A percentile compares a stretch with the other conserved stretches of the same genome.
phyloP scores from a whole-genome alignment of 1,140 invertebrate species.

The Steinernema khuongi region DNA sequence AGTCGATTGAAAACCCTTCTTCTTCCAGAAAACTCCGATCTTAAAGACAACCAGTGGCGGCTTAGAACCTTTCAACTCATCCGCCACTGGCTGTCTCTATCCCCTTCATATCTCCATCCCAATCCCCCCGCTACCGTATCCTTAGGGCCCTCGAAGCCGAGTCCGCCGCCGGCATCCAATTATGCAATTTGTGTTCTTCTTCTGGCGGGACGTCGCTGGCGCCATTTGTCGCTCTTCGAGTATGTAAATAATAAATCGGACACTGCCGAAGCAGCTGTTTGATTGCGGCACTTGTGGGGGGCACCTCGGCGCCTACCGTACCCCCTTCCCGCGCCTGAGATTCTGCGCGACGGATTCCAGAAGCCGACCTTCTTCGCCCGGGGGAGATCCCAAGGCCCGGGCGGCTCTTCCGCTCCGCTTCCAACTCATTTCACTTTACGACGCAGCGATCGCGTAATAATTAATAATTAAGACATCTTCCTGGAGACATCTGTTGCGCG shows the following conservation, averaged over 20 bases:
- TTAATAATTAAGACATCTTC: conserved; percentile 14
- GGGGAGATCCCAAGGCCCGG: too few relatives aligned
- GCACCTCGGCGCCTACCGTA: too few relatives aligned
- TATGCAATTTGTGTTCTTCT: conserved; percentile 5
- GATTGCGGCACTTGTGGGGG: conserved; percentile 6
- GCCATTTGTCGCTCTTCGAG: conserved; percentile 12
- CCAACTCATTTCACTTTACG: conserved; percentile 10
- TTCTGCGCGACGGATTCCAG: too few relatives aligned
- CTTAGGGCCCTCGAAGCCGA: not conserved
- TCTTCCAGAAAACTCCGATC: too few relatives aligned
- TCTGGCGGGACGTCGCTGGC: not conserved
- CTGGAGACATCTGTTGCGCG: conserved; percentile 7
- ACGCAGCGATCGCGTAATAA: not conserved
- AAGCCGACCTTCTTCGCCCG: too few relatives aligned
- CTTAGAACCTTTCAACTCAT: too few relatives aligned
- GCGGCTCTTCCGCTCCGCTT: not conserved
- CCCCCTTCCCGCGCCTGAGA: not conserved
- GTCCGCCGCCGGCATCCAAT: conserved; percentile 5
- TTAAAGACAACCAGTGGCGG: too few relatives aligned
- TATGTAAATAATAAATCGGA: conserved; percentile 16
- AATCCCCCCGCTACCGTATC: not conserved
- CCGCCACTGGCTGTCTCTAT: too few relatives aligned
- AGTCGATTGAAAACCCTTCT: too few relatives aligned
- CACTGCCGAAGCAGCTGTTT: not conserved
- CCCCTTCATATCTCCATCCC: too few relatives aligned